Evolutionary conservation across 2,797 vertebrate genomes (phyloP), one percentile per base, ranked within the genome.

Genomic region (Paedocypris micromegethes): DNA sequence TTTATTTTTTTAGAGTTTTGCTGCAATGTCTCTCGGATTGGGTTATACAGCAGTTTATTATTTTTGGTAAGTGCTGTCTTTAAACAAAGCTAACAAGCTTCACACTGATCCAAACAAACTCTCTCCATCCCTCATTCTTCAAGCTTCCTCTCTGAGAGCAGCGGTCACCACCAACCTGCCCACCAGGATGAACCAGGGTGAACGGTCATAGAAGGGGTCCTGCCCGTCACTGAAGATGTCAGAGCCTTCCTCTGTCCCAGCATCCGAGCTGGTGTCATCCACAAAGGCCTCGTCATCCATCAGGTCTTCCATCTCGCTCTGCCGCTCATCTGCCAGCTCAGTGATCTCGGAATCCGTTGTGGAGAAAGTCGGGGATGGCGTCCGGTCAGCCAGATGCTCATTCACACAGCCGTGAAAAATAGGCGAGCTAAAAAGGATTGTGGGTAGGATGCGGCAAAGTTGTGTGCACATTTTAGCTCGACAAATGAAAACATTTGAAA

Each of bases 111-210:
- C 40, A 51, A 70, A 62, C 42, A 3, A 23, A 45, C 44, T 62
- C 53, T 66, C 84, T 84, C 59, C 43, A 3, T 69, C 76, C 74
- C 41, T 70, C 62, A 42, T 57, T 47, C 53, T 38, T 50, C 5
- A 37, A 9, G 42, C 9, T 57, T 59, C 53, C 44, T 45, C 43
- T 45, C 23, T 23, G 23, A 23, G 45, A 65, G 63, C 72, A 40
- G 63, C 59, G 62, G 55, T 5, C 56, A 47, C 75, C 66, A 94
- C 97, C 94, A 97, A 99, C 97, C 97, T 99, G 94, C 97, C 97
- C 93, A 99, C 95, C 90, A 99, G 94, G 90, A 94, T 99, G 93
- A 99, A 99, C 97, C 97, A 99, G 84, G 97, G 96, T 90, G 96
- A 98, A 80, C 97, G 93, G 93, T 99, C 97, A 74, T 99, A 99